Evolutionary conservation across 2,797 vertebrate species (phyloP).

Genomic region (Tarsius wallacei): DNA sequence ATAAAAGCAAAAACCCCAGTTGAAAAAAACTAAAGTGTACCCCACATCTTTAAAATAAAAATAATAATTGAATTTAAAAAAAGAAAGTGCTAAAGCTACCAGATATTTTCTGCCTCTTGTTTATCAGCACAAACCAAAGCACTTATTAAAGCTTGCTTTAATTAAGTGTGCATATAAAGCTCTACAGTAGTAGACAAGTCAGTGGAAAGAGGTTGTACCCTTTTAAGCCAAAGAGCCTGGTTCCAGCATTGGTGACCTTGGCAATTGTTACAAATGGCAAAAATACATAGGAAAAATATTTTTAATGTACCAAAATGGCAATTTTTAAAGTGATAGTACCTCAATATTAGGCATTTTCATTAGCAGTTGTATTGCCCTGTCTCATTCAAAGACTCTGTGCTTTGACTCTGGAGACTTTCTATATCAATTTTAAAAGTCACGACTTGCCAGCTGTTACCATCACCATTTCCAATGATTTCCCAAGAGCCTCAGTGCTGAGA

Average conservation of each 20-base stretch:
- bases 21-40: too few species aligned
- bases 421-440: neutral
- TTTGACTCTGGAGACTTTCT: slow-evolving; percentile 1
- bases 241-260: neutral
- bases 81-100: neutral
- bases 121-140: slow-evolving; percentile 13
- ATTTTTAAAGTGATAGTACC: slow-evolving; percentile 8
- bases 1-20: too few species aligned
- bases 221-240: neutral
- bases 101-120: neutral
- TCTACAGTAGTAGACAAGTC: neutral
- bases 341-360: neutral
- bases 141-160: slow-evolving; percentile 19
- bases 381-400: neutral
- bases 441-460: neutral
- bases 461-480: neutral
- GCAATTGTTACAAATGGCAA: neutral
- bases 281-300: neutral
- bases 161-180: neutral
- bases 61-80: too few species aligned
- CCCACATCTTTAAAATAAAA: too few species aligned
- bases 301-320: neutral
- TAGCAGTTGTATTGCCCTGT: neutral
- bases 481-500: neutral
- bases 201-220: neutral